A percentile compares a stretch with the other conserved stretches of the same genome.
Evolutionary conservation across 1,140 invertebrate genomes (phyloP).

Genomic region (Pseudomyrmex concolor): DNA sequence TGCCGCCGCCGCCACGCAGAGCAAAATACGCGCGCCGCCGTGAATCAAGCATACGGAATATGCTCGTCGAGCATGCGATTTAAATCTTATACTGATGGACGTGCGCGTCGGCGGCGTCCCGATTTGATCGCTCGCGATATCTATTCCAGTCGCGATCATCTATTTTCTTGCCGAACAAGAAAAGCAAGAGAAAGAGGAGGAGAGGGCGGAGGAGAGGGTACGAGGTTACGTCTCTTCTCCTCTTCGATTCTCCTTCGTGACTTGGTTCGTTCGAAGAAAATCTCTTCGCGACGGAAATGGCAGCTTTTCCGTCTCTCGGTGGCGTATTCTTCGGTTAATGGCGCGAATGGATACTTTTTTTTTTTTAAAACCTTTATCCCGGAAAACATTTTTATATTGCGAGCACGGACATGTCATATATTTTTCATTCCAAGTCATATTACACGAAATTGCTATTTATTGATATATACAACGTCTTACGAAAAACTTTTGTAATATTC

Average conservation of each 20-base stretch:
- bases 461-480: not conserved
- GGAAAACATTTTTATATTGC: not conserved
- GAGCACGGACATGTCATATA: not conserved
- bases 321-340: slow-evolving; percentile 27
- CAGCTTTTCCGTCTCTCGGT: not conserved
- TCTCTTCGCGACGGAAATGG: slow-evolving; percentile 11
- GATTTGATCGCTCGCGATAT: slow-evolving; percentile 45
- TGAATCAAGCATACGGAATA: slow-evolving; percentile 10
- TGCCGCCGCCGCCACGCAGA: slow-evolving; percentile 28
- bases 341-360: slow-evolving; percentile 13
- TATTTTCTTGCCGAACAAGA: slow-evolving; percentile 36
- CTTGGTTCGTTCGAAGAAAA: slow-evolving; percentile 38
- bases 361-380: not conserved
- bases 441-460: not conserved
- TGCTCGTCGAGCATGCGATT: slow-evolving; percentile 20
- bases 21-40: slow-evolving; percentile 21
- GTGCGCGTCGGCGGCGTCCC: slow-evolving; percentile 29
- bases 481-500: too few species aligned
- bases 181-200: not conserved
- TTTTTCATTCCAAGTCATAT: not conserved
- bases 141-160: slow-evolving; percentile 60
- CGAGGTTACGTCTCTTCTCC: not conserved
- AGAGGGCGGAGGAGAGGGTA: not conserved
- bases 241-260: slow-evolving; percentile 8
- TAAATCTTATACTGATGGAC: slow-evolving; percentile 59